These are phyloP conservation scores for Mobula birostris DNA, from an alignment of 2,113 vertebrate genomes.

Conservation along the genomic window DNA sequence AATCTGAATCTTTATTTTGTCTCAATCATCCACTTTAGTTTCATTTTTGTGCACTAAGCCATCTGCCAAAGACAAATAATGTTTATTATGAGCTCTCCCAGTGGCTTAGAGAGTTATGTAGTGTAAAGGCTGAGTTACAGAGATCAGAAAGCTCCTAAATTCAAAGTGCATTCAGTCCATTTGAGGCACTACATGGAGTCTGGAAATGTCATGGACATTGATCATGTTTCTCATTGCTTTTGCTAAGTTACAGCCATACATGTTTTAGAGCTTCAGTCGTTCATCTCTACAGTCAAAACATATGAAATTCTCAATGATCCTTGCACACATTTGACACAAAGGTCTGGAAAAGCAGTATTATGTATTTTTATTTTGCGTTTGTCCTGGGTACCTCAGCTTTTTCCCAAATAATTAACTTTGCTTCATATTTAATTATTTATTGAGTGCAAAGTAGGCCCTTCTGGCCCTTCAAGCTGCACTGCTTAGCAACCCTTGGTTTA, in stretches of 20 bases:
- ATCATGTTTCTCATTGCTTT: not conserved
- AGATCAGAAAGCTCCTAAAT: not conserved
- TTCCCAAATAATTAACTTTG: not conserved
- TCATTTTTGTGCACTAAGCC: not conserved
- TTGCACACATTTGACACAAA: not conserved
- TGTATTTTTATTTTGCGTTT: not conserved
- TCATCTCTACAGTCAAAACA: not conserved
- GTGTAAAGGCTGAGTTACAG: not conserved
- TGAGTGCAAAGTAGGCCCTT: too few species aligned
- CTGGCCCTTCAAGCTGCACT: too few species aligned
- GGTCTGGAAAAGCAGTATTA: not conserved
- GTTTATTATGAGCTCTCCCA: not conserved
- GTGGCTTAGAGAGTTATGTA: not conserved
- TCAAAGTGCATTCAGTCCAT: not conserved
- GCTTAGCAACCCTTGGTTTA: too few species aligned
- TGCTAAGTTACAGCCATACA: not conserved
- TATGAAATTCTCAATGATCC: not conserved
- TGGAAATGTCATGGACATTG: not conserved
- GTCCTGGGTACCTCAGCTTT: not conserved
- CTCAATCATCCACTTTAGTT: constrained; percentile 7
- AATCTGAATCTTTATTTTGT: not conserved
- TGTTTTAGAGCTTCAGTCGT: not conserved
- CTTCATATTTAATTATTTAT: not conserved
- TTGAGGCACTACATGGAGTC: not conserved
- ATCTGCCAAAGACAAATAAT: not conserved